These are phyloP conservation scores for Erythrocercus mccallii DNA, from an alignment of 2,113 vertebrate genomes.

Conservation along the genomic window DNA sequence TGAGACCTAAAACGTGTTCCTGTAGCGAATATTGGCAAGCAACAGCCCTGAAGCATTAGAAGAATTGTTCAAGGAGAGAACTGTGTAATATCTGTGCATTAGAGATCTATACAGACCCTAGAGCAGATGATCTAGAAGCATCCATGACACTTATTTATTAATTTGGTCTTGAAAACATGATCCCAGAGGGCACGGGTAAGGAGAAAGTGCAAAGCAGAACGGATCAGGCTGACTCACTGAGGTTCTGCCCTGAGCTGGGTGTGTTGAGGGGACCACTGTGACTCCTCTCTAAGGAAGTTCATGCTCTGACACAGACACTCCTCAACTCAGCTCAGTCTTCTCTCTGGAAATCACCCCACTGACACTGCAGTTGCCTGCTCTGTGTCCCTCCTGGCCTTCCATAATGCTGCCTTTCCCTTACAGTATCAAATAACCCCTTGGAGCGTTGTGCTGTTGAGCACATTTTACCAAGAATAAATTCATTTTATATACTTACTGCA, in stretches of 20 bases:
- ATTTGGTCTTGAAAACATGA: neutral
- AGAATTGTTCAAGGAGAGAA: neutral
- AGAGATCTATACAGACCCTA: neutral
- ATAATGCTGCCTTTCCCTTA: neutral
- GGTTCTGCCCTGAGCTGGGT: neutral
- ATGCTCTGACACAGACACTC: neutral
- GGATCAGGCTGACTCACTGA: neutral
- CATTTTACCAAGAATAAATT: neutral
- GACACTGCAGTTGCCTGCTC: neutral
- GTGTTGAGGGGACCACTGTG: neutral
- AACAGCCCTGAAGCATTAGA: neutral
- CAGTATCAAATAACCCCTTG: neutral
- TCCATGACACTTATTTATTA: neutral
- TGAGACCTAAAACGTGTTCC: neutral
- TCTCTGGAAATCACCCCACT: neutral
- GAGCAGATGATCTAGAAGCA: neutral
- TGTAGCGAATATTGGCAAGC: neutral
- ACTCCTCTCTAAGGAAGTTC: neutral
- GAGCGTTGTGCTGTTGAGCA: neutral
- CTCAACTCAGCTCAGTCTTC: neutral
- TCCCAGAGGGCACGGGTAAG: neutral
- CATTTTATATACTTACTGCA: neutral
- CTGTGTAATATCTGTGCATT: neutral
- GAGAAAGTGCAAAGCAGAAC: neutral
- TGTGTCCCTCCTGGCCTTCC: accelerated